A percentile compares a stretch with the other conserved stretches of the same genome.
Conservation (phyloP, 2,113 vertebrate genomes). For the Pampusana beccarii region DNA sequence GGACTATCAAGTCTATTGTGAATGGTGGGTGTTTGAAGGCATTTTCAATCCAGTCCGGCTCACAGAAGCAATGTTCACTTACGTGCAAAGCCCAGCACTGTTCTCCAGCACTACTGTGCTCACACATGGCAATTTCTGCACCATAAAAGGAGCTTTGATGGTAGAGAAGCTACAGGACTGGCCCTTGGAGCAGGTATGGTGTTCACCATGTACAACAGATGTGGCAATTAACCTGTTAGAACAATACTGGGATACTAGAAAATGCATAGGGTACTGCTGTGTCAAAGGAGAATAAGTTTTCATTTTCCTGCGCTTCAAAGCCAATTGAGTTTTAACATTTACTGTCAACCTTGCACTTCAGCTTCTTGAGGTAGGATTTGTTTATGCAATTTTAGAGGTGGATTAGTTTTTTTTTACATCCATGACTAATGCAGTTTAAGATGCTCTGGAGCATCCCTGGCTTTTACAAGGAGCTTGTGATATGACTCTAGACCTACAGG, state of each 20-base stretch:
- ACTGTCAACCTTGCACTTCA: neutral
- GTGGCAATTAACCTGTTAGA: neutral
- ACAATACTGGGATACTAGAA: neutral
- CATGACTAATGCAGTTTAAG: neutral
- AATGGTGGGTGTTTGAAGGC: neutral
- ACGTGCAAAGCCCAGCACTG: neutral
- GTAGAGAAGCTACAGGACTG: neutral
- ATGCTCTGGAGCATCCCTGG: neutral
- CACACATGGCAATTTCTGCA: neutral
- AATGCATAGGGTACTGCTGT: neutral
- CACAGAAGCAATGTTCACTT: neutral
- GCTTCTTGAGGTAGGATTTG: neutral
- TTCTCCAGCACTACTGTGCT: too few relatives aligned
- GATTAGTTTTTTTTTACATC: neutral
- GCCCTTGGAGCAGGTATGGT: neutral
- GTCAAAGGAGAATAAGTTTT: neutral
- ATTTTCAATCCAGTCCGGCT: neutral
- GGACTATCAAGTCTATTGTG: neutral
- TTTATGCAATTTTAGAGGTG: neutral
- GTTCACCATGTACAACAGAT: neutral
- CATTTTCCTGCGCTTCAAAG: neutral
- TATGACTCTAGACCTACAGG: neutral
- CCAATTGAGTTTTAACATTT: neutral
- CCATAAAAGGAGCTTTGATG: neutral
- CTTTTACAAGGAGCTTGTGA: neutral